Evolutionary conservation across 1,140 invertebrate species (phyloP), one percentile per base, ranked within the genome.

Genomic region (Papilio machaon): DNA sequence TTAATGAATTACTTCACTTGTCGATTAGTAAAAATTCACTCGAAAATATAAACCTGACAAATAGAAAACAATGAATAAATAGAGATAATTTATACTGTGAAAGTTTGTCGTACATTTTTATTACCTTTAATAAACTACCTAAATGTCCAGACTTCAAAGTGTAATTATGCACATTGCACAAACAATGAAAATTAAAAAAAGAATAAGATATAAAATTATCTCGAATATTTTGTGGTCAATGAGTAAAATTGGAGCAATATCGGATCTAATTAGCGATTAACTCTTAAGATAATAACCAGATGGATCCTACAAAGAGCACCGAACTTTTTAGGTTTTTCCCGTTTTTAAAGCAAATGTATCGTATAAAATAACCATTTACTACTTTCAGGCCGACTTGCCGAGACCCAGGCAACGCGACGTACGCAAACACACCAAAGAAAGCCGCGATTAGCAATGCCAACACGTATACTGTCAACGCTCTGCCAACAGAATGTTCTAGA

Each of bases 401-500:
- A 47, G 77, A 60, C 19, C 19, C n/a, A 38, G 35, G 9, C 76
- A 15, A 38, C 30, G 10, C 77, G 35, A 43, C 75, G 60, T 64
- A 38, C 77, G 60, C 58, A 35, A 67, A 35, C 35, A n/a, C 38
- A 23, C 4, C 75, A 83, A 83, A 73, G 80, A 83, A 82, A 80
- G 82, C 82, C 80, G 70, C 79, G 70, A 82, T 82, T 80, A 82
- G 67, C 79, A 82, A 74, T 78, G 73, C 81, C 43, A n/a, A 74
- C 81, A 84, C 81, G 81, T 82, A 82, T 80, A 47, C 64, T 13
- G 77, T 67, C 77, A 79, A 67, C 70, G 38, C 74, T 80, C 79
- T 80, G 80, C 80, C 80, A 79, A 82, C 81, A 81, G 81, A 84
- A 82, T 76, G 73, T 81, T 82, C 83, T 78, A 80, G 82, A 82